Conservation (phyloP, 2,113 vertebrate genomes). For the Poeciliopsis occidentalis region DNA sequence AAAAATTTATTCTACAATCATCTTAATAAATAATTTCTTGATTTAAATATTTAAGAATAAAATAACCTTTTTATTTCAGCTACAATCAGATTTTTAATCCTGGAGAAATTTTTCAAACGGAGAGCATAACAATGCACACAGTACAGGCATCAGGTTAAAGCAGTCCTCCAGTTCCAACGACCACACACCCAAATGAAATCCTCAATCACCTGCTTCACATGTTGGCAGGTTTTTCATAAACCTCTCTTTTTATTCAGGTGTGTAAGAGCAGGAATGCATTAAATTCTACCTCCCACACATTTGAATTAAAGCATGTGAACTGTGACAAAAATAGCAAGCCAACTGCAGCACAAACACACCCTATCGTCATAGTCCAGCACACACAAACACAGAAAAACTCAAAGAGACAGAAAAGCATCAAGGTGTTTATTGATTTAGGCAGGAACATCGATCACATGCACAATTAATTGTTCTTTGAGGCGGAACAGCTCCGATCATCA, state of each 20-base stretch:
- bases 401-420: slow-evolving; percentile 19
- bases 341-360: background rate
- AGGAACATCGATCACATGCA: slow-evolving; percentile 77
- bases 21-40: no score
- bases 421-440: slow-evolving; percentile 64
- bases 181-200: no score
- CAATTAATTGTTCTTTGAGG: slow-evolving; percentile 79
- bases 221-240: slow-evolving; percentile 30
- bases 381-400: slow-evolving; percentile 22
- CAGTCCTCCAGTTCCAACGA: no score
- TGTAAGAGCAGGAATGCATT: background rate
- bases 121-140: no score
- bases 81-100: no score
- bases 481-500: slow-evolving; percentile 55
- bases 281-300: background rate
- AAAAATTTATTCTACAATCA: no score
- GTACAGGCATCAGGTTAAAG: no score
- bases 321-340: background rate
- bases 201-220: no score
- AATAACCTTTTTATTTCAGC: no score
- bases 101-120: no score
- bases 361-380: background rate
- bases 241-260: slow-evolving; percentile 47
- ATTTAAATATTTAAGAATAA: no score
- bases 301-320: background rate